A percentile compares a stretch with the other conserved stretches of the same genome.
These are phyloP conservation scores for Cuniculus paca DNA, from an alignment of 2,797 vertebrate genomes.

Conservation along the genomic window DNA sequence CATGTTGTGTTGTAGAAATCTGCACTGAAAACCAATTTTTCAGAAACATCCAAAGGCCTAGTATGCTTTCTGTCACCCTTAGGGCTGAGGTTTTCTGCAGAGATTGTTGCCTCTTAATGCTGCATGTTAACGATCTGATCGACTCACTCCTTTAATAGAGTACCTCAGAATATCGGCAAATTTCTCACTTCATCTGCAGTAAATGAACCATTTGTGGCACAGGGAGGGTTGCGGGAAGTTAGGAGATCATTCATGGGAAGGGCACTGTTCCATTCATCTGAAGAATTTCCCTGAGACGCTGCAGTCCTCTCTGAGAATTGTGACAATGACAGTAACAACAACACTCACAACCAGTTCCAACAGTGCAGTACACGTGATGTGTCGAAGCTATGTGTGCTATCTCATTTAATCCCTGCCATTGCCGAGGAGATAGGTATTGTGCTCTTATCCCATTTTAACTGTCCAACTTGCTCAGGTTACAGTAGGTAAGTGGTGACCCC, in stretches of 20 bases:
- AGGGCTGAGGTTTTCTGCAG: neutral
- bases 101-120: neutral
- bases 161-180: neutral
- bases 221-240: neutral
- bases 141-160: conserved; percentile 3
- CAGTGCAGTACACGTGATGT: accelerated
- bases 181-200: neutral
- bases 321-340: neutral
- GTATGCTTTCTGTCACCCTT: neutral
- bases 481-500: neutral
- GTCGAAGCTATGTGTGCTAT: accelerated
- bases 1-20: neutral
- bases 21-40: conserved; percentile 6
- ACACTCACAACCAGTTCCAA: neutral
- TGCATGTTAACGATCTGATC: neutral
- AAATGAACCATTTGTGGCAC: neutral
- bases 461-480: neutral
- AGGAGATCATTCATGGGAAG: neutral
- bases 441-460: neutral
- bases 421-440: neutral
- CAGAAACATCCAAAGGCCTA: neutral
- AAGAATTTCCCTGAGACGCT: neutral
- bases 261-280: neutral
- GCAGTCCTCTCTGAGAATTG: neutral
- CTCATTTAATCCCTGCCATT: neutral